Conservation (phyloP, 2,113 vertebrate species). For the Ceuthmochares aereus region DNA sequence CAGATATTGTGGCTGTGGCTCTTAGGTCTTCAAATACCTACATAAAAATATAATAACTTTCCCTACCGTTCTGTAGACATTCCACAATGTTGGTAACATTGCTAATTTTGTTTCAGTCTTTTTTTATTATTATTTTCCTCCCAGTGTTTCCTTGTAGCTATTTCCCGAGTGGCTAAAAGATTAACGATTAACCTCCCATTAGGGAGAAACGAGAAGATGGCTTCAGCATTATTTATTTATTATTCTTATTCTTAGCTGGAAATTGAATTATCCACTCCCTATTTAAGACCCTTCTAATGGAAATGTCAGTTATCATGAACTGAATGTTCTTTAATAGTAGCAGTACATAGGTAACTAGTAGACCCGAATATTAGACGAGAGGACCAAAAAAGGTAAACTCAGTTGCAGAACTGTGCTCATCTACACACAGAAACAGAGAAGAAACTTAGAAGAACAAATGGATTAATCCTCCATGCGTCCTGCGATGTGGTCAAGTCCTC, state of each 20-base stretch:
- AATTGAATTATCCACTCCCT: constrained; percentile 30
- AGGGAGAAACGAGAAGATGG: neutral
- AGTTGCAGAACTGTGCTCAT: neutral
- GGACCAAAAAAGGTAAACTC: neutral
- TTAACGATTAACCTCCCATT: neutral
- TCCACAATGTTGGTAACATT: neutral
- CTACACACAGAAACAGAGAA: neutral
- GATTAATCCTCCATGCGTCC: neutral
- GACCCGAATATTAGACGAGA: neutral
- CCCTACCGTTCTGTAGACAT: neutral
- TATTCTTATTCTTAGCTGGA: constrained; percentile 49
- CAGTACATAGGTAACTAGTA: neutral
- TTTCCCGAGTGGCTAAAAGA: constrained; percentile 19
- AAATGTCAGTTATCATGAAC: constrained; percentile 25
- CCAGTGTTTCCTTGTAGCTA: neutral
- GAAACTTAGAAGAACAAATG: neutral
- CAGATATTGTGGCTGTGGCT: neutral
- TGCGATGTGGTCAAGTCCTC: neutral
- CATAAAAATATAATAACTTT: neutral
- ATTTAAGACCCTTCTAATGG: constrained; percentile 12
- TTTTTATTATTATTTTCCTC: neutral
- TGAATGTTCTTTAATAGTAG: constrained; percentile 7
- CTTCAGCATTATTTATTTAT: constrained; percentile 51
- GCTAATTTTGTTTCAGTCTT: neutral
- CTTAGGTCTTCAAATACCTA: neutral